Evolutionary conservation across 2,113 vertebrate genomes (phyloP), one percentile per base, ranked within the genome.

Genomic region (Parus major): DNA sequence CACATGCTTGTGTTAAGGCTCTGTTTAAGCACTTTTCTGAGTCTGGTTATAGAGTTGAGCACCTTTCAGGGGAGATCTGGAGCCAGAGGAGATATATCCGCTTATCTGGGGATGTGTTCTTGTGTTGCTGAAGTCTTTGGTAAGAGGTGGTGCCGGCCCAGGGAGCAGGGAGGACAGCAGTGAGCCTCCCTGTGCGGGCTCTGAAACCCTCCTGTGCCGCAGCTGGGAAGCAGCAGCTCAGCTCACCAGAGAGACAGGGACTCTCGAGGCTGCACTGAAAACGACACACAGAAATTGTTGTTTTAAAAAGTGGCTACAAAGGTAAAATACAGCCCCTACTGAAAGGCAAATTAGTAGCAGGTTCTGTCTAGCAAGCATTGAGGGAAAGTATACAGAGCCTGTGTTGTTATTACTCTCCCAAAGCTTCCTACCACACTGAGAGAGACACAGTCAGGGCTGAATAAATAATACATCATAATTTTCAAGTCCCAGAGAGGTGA

Each of bases 401-500:
- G 1, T 46, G 69, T 56, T 82, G 39, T 93, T 94, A 88, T 72
- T 81, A 64, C 57, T 76, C 69, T 94, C 65, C 61, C 70, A 79
- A 88, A 82, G 53, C 93, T 92, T 92, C 69, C 72, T 84, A 28
- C 36, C 53, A 75, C 83, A 44, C 57, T 72, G 72, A 46, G 53
- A 94, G 92, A 95, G 65, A 39, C 77, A 75, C 88, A 94, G 83
- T 61, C 63, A 65, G 86, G 57, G 61, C 88, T 84, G 69, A 80
- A 95, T 96, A 95, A 96, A 97, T 96, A 94, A 96, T 96, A 82
- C 69, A 95, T 97, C 79, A 92, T 82, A 44, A 94, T 92, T 96
- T 94, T 78, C 88, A 72, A 93, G 83, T 93, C 90, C 82, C 82
- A 44, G 65, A 91, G 93, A 86, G 70, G 88, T 93, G 88, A 92